Base-by-base conservation (phyloP, 2,888 invertebrate species). In the Latheticus oryzae region DNA sequence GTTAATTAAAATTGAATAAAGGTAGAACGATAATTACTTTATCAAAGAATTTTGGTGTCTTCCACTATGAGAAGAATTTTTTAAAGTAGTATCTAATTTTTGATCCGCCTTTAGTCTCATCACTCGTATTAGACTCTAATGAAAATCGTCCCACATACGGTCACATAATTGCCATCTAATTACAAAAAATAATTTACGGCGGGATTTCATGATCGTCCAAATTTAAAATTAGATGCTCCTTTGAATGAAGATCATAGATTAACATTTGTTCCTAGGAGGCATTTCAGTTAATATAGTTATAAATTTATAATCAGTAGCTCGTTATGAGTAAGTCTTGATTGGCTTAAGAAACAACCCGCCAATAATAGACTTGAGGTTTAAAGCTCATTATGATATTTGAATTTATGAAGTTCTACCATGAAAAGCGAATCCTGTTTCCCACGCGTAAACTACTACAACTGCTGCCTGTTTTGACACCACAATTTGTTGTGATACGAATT, bases 111-210 rank as follows among this genome's bases (percentile, higher is more conserved):
- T 7, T 2, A 24, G 11, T 7, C n/a, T 16, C 8, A 9, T 9
- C 8, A 12, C 3, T 30, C 11, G 24, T 19, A 19, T 13, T 16
- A 21, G 15, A 24, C 12, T 28, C 33, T 16, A 30, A 45, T 45
- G 32, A 35, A 47, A 48, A 48, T 35, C 48, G 24, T 33, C 48
- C 48, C 48, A 51, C 51, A 38, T 38, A 35, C 23, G 12, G 12
- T 17, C 17, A 15, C 24, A 28, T 51, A 51, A 51, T 38, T 51
- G 38, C 19, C 19, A 28, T 19, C 33, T 52, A 40, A 52, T 52
- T 28, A 52, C 42, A 23, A 52, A 50, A n/a, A 42, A 52, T 52
- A 52, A 52, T 51, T 51, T 30, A 51, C 51, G 51, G 17, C 38
- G 21, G 16, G 38, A 38, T 51, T 45, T 13, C 45, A 40, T 50